Conservation (phyloP, 2,113 vertebrate species). For the Centropus bengalensis region DNA sequence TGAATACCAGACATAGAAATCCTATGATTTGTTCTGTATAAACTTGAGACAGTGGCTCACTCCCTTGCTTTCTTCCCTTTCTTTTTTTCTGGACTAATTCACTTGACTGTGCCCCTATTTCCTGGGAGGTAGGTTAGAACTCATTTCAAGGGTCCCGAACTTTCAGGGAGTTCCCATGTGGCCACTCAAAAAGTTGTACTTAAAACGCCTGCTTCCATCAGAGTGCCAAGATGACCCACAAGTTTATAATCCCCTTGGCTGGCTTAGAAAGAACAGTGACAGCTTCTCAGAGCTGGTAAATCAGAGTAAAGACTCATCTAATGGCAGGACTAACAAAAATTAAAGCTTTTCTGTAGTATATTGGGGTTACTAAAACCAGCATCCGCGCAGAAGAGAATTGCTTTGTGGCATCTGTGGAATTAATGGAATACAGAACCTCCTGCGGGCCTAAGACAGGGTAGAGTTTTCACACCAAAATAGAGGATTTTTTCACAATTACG, state of each 20-base stretch:
- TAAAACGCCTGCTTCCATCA: background rate
- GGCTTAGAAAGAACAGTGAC: rapidly evolving
- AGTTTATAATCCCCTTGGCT: background rate
- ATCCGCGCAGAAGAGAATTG: background rate
- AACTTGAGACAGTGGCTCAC: background rate
- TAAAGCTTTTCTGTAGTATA: background rate
- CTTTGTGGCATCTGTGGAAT: background rate
- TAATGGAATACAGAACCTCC: background rate
- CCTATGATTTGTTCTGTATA: background rate
- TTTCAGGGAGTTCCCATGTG: background rate
- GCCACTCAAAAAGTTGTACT: background rate
- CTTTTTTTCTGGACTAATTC: background rate
- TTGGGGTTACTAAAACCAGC: background rate
- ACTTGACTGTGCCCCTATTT: background rate
- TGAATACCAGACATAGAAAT: background rate
- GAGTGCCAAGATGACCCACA: background rate
- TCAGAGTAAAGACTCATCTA: background rate
- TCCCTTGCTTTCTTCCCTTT: background rate
- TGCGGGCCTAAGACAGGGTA: background rate
- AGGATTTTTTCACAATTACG: background rate
- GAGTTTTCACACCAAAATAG: background rate
- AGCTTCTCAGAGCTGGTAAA: background rate
- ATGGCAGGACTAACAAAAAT: background rate
- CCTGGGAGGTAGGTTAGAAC: background rate
- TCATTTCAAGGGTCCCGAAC: background rate